Evolutionary conservation across 2,113 vertebrate species (phyloP).

Genomic region (Zosterops hypoxanthus): DNA sequence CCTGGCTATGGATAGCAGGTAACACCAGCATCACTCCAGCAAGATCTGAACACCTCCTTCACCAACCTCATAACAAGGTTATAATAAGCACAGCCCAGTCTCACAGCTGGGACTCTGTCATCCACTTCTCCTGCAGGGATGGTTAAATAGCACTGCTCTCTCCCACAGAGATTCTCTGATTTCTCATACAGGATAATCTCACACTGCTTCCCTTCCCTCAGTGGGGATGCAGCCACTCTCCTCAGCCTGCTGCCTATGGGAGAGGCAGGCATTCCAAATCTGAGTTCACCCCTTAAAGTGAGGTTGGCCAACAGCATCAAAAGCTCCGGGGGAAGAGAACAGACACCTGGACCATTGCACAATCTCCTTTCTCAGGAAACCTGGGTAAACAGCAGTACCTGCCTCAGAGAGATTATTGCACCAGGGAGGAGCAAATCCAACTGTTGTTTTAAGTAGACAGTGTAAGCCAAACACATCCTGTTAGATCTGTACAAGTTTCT

Average conservation of each 20-base stretch:
- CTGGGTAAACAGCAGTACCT: background rate
- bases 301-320: background rate
- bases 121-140: background rate
- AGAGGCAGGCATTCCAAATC: background rate
- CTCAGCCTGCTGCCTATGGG: background rate
- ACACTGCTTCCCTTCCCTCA: background rate
- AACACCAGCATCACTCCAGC: background rate
- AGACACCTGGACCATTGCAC: background rate
- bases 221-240: background rate
- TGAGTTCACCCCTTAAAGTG: background rate
- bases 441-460: background rate
- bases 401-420: background rate
- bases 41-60: background rate
- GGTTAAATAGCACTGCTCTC: background rate
- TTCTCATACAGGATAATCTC: background rate
- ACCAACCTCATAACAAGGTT: rapidly evolving
- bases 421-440: background rate
- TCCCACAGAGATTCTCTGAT: background rate
- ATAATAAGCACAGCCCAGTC: background rate
- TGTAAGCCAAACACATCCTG: background rate
- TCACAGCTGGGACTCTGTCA: background rate
- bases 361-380: background rate
- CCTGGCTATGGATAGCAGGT: background rate
- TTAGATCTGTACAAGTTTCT: background rate
- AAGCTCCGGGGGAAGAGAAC: background rate